Conservation (phyloP, 2,113 vertebrate genomes). For the Chinchilla lanigera region DNA sequence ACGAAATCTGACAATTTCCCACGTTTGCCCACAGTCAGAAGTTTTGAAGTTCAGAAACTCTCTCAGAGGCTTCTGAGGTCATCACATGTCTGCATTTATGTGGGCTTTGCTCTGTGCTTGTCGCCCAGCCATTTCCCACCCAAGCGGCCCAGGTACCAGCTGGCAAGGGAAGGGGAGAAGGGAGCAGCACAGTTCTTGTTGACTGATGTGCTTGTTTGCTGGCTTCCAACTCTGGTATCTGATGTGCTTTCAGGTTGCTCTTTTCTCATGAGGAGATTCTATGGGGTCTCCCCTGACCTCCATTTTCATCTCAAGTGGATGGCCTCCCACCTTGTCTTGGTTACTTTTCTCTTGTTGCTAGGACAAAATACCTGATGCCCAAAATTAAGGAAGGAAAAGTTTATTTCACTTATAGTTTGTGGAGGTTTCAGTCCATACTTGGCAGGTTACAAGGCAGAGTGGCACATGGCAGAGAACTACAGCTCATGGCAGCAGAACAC, state of each 20-base stretch:
- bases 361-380: too few relatives aligned
- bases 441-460: too few relatives aligned
- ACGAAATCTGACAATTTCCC: background rate
- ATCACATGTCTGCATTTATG: rapidly evolving
- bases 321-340: background rate
- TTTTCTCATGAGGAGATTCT: background rate
- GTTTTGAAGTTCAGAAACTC: background rate
- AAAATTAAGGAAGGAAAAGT: too few relatives aligned
- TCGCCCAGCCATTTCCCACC: too few relatives aligned
- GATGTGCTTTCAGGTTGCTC: background rate
- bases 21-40: background rate
- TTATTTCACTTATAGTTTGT: too few relatives aligned
- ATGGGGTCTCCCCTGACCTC: background rate
- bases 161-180: background rate
- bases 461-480: too few relatives aligned
- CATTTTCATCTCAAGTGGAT: background rate
- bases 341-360: too few relatives aligned
- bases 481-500: too few relatives aligned
- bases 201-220: background rate
- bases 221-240: background rate
- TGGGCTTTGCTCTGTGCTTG: background rate
- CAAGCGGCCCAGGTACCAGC: background rate
- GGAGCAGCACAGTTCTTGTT: background rate
- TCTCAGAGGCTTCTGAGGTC: background rate
- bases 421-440: too few relatives aligned